Percentiles rank a stretch among this genome's conserved stretches.
Conservation (phyloP, 2,797 vertebrate genomes). For the Coreius guichenoti region DNA sequence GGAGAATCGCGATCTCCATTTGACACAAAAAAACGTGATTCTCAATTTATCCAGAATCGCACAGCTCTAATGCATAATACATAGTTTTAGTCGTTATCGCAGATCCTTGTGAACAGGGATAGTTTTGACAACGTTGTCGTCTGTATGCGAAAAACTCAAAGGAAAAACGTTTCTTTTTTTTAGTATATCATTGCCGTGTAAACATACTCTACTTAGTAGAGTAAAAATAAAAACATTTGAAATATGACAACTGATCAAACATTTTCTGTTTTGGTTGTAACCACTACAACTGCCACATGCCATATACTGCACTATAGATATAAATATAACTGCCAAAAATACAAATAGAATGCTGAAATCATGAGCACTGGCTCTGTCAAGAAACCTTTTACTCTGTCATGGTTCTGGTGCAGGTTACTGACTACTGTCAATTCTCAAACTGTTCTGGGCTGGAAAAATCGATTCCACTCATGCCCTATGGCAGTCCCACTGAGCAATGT, state of each 20-base stretch:
- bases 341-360: neutral
- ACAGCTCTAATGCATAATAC: too few relatives aligned
- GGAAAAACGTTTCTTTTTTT: neutral
- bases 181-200: neutral
- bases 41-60: too few relatives aligned
- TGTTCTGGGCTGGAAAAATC: neutral
- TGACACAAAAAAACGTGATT: too few relatives aligned
- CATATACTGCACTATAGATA: neutral
- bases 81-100: neutral
- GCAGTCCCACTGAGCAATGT: neutral
- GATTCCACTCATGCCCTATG: neutral
- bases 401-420: neutral
- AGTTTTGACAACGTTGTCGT: neutral
- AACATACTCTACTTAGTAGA: neutral
- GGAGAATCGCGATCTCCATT: too few relatives aligned
- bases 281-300: neutral
- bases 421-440: neutral
- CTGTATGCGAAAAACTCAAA: too few relatives aligned
- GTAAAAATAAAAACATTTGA: neutral
- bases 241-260: neutral
- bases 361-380: neutral
- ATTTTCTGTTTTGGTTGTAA: neutral
- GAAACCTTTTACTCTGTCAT: neutral
- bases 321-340: neutral
- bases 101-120: neutral